Evolutionary conservation across 2,797 vertebrate species (phyloP).

Genomic region (Gallirallus australis): DNA sequence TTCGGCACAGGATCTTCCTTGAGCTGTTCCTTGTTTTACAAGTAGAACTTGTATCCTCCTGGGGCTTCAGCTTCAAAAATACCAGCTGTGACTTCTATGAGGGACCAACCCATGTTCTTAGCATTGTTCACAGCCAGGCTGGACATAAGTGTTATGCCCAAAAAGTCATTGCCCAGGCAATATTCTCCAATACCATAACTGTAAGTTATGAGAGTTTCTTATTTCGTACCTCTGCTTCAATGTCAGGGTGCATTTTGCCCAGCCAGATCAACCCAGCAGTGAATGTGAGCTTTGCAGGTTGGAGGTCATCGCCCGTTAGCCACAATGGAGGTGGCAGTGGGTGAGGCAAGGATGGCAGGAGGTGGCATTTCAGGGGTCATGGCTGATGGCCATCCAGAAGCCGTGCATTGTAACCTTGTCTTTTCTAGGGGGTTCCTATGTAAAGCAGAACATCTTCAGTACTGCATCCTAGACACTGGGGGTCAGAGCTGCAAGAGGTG

Average conservation of each 20-base stretch:
- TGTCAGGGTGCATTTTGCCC: not conserved
- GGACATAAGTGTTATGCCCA: slow-evolving; percentile 91
- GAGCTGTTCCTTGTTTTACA: slow-evolving; percentile 85
- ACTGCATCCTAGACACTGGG: too few relatives aligned
- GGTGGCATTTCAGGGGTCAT: rapidly evolving
- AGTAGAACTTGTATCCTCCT: slow-evolving; percentile 92
- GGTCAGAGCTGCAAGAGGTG: not conserved
- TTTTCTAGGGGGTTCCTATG: not conserved
- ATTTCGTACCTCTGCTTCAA: not conserved
- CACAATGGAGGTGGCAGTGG: not conserved
- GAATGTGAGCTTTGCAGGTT: not conserved
- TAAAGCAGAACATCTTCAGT: not conserved
- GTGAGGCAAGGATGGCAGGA: not conserved
- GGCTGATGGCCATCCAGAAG: not conserved
- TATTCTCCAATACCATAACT: too few relatives aligned
- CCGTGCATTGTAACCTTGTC: not conserved
- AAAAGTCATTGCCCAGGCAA: too few relatives aligned
- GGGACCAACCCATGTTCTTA: slow-evolving; percentile 88
- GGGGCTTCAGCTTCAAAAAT: slow-evolving; percentile 90
- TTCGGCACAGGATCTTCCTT: slow-evolving; percentile 91
- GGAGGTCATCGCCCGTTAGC: not conserved
- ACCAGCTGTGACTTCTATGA: slow-evolving; percentile 82
- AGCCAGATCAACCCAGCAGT: not conserved
- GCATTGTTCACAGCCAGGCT: slow-evolving; percentile 91
- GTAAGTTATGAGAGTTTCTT: not conserved